A percentile compares a stretch with the other conserved stretches of the same genome.
These are phyloP conservation scores for Dipodomys merriami DNA, from an alignment of 2,113 vertebrate genomes.

Conservation along the genomic window DNA sequence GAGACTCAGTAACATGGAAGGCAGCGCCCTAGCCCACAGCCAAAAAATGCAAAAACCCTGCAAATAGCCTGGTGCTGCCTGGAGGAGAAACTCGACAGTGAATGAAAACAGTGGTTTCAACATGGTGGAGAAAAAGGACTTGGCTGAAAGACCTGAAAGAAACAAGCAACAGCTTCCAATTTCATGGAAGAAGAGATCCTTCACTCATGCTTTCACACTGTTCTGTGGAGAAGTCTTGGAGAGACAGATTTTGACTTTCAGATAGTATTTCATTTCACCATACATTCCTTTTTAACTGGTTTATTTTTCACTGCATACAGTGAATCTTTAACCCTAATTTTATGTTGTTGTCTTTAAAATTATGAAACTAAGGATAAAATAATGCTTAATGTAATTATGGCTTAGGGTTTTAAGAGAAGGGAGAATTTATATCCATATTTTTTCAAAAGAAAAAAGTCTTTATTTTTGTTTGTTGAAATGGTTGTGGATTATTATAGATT, in stretches of 20 bases:
- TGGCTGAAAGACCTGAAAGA: not conserved
- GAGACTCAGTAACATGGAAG: fast-evolving
- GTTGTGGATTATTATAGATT: not conserved
- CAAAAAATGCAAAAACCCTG: fast-evolving
- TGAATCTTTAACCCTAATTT: not conserved
- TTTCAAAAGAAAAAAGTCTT: not conserved
- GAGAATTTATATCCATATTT: not conserved
- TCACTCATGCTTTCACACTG: not conserved
- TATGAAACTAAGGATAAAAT: not conserved
- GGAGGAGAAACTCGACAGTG: fast-evolving
- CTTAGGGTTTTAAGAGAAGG: not conserved
- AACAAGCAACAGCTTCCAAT: not conserved
- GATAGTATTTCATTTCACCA: not conserved
- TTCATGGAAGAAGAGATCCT: not conserved
- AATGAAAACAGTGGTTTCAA: not conserved
- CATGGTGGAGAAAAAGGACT: not conserved
- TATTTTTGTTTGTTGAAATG: not conserved
- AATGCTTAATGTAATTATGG: not conserved
- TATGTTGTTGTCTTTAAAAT: not conserved
- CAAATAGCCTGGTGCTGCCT: not conserved
- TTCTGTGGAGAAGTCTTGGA: not conserved
- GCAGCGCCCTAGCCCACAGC: fast-evolving
- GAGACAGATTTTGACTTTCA: not conserved
- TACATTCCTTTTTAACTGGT: not conserved
- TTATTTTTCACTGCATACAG: not conserved